Evolutionary conservation across 2,888 invertebrate species (phyloP).

Genomic region (Heterodera filipjevi): DNA sequence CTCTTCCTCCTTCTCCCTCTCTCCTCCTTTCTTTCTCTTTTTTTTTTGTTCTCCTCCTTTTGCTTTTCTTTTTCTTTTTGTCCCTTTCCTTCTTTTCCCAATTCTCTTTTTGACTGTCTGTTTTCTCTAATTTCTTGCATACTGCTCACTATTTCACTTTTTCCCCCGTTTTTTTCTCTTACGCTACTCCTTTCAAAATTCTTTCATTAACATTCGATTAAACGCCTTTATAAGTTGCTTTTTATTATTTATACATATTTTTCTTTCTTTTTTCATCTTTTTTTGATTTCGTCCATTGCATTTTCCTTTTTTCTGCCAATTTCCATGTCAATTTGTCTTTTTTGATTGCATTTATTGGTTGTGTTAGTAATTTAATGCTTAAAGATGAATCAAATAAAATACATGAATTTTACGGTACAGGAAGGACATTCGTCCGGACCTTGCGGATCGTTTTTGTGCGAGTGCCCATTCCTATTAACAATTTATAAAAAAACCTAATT

Average conservation of each 20-base stretch:
- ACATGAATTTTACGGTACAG: too few species aligned
- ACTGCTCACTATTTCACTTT: background rate
- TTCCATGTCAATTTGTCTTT: too few species aligned
- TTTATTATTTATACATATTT: background rate
- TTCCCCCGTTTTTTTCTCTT: background rate
- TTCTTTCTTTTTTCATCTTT: background rate
- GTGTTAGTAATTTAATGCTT: background rate
- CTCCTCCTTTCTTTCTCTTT: background rate
- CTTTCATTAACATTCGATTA: constrained; percentile 1
- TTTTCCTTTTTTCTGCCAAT: too few species aligned
- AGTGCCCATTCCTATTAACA: too few species aligned
- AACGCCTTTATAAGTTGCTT: background rate
- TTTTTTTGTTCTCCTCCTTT: background rate
- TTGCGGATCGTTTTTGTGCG: too few species aligned
- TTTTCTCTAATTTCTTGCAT: background rate
- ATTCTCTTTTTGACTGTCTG: background rate
- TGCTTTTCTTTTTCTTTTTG: background rate
- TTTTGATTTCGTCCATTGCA: too few species aligned
- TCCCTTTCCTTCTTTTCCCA: background rate
- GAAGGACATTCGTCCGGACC: too few species aligned
- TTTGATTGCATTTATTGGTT: background rate
- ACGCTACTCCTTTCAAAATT: background rate
- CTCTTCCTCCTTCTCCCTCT: background rate
- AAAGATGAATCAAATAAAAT: background rate
- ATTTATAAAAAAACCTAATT: too few species aligned